These are phyloP conservation scores for Xenopus petersii DNA, from an alignment of 2,797 vertebrate species.

Conservation along the genomic window DNA sequence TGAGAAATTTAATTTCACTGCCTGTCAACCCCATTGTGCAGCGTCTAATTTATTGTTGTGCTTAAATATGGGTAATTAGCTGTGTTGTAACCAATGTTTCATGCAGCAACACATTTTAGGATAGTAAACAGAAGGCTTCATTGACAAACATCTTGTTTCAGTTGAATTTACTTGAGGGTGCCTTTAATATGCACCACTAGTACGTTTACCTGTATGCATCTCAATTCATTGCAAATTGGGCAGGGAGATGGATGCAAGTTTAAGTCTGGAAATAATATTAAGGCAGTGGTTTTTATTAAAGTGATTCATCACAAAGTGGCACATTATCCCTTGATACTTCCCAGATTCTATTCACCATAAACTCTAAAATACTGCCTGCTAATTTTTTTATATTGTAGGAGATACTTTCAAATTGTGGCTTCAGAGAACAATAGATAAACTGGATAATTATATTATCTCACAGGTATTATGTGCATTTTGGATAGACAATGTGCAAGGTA, in stretches of 20 bases:
- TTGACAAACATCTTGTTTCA: constrained; percentile 1
- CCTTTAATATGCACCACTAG: neutral
- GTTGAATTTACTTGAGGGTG: neutral
- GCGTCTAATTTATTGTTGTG: constrained; percentile 25
- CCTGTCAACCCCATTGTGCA: constrained; percentile 12
- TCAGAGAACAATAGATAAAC: too few species aligned
- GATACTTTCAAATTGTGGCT: too few species aligned
- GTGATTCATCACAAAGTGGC: constrained; percentile 41
- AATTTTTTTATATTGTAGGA: constrained; percentile 12
- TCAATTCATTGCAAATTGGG: constrained; percentile 26
- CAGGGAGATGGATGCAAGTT: constrained; percentile 23
- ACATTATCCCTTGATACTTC: constrained; percentile 40
- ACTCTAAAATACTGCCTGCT: constrained; percentile 49
- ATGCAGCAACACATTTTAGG: constrained; percentile 24
- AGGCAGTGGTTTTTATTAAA: constrained; percentile 40
- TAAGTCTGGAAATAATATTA: constrained; percentile 18
- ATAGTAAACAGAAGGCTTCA: neutral
- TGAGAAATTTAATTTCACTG: constrained; percentile 16
- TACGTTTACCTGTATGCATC: constrained; percentile 13
- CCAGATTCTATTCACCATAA: constrained; percentile 44
- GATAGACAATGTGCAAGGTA: too few species aligned
- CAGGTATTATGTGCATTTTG: too few species aligned
- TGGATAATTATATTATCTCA: too few species aligned
- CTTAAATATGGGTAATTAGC: constrained; percentile 32
- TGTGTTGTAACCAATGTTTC: constrained; percentile 4